Percentiles rank a stretch among this genome's conserved stretches.
Evolutionary conservation across 1,140 invertebrate species (phyloP).

Genomic region (Drosophila yakuba): DNA sequence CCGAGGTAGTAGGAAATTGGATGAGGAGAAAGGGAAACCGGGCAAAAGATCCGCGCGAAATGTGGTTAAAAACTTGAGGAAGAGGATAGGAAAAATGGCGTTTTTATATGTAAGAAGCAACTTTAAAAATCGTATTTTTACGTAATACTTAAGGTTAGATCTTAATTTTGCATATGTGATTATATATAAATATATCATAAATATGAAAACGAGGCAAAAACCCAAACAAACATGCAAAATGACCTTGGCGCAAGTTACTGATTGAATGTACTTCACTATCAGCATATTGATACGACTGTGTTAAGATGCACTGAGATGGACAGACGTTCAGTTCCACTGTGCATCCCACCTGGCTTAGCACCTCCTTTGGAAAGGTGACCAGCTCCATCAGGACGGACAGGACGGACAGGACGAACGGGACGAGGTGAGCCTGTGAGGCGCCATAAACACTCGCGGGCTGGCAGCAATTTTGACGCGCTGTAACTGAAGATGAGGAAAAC

Average conservation of each 20-base stretch:
- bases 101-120: neutral
- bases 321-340: neutral
- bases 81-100: neutral
- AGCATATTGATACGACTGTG: too few relatives aligned
- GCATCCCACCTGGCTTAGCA: neutral
- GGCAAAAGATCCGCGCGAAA: neutral
- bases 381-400: conserved; percentile 3
- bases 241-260: too few relatives aligned
- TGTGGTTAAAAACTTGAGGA: neutral
- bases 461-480: conserved; percentile 75
- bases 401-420: neutral
- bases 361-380: neutral
- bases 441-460: conserved; percentile 75
- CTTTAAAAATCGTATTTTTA: too few relatives aligned
- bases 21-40: neutral
- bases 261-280: too few relatives aligned
- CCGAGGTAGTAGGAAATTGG: neutral
- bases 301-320: too few relatives aligned
- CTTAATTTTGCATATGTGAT: too few relatives aligned
- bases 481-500: conserved; percentile 60
- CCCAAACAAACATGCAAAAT: too few relatives aligned
- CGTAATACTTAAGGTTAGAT: too few relatives aligned
- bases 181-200: too few relatives aligned
- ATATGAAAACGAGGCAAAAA: too few relatives aligned
- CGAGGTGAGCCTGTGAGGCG: conserved; percentile 16